These are phyloP conservation scores for Aldrovandia affinis DNA, from an alignment of 2,797 vertebrate species.

Conservation along the genomic window DNA sequence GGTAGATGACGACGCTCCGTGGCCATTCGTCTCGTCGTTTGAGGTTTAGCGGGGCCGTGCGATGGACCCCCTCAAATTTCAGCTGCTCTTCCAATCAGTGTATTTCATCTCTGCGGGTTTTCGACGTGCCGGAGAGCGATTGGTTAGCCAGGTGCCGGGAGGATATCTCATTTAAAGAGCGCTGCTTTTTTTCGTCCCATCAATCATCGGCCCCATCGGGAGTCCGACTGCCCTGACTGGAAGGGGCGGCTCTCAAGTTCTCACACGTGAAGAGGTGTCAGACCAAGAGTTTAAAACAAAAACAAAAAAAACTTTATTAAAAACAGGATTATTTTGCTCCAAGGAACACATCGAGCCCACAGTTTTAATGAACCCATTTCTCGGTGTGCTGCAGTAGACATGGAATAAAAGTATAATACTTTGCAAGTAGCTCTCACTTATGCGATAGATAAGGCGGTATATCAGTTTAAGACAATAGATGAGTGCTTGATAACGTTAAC, in stretches of 20 bases:
- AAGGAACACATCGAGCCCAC: not conserved
- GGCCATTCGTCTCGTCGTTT: not conserved
- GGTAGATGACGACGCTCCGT: not conserved
- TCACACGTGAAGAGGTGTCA: not conserved
- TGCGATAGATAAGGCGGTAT: not conserved
- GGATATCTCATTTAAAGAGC: slow-evolving; percentile 13
- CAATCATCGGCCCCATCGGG: not conserved
- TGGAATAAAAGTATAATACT: not conserved
- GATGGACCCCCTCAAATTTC: not conserved
- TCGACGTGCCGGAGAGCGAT: not conserved
- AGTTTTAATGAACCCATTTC: not conserved
- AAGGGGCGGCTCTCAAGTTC: not conserved
- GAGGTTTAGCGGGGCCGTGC: not conserved
- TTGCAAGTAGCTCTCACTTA: not conserved
- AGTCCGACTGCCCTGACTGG: not conserved
- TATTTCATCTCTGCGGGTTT: not conserved
- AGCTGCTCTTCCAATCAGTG: slow-evolving; percentile 8
- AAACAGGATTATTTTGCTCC: not conserved
- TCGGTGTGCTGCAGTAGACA: not conserved
- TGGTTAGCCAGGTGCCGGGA: not conserved
- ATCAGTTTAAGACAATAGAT: not conserved
- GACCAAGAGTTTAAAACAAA: not conserved
- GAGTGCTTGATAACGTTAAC: not conserved
- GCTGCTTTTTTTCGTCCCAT: not conserved
- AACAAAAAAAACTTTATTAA: too few relatives aligned